These are phyloP conservation scores for Camptogramma bilineatum DNA, from an alignment of 2,888 invertebrate species.

Conservation along the genomic window DNA sequence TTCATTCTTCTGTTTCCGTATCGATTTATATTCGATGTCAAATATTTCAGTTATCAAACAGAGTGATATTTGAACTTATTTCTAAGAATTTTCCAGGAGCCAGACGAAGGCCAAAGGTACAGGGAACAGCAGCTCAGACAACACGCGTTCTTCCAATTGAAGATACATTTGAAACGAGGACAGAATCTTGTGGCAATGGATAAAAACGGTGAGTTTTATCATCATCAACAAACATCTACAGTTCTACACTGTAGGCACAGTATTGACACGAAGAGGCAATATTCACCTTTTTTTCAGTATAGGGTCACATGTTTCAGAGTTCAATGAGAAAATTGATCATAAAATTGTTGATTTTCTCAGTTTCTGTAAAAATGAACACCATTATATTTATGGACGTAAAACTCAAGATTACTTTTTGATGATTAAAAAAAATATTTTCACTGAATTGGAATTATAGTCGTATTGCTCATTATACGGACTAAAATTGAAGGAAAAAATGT, in stretches of 20 bases:
- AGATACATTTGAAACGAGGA: conserved; percentile 94
- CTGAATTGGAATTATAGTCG: too few relatives aligned
- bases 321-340: too few relatives aligned
- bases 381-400: too few relatives aligned
- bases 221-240: too few relatives aligned
- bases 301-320: too few relatives aligned
- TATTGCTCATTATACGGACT: too few relatives aligned
- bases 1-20: background rate
- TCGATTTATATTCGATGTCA: background rate
- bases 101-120: conserved; percentile 89
- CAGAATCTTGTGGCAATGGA: conserved; percentile 96
- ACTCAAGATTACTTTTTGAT: too few relatives aligned
- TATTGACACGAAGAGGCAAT: conserved; percentile 10
- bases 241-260: conserved; percentile 6
- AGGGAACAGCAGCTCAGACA: conserved; percentile 91
- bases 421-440: too few relatives aligned
- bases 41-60: background rate
- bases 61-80: background rate
- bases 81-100: conserved; percentile 74
- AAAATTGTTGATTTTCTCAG: too few relatives aligned
- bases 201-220: conserved; percentile 93
- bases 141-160: conserved; percentile 96
- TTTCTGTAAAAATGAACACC: too few relatives aligned
- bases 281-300: too few relatives aligned
- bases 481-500: too few relatives aligned